Evolutionary conservation across 2,797 vertebrate species (phyloP).

Genomic region (Scyliorhinus canicula): DNA sequence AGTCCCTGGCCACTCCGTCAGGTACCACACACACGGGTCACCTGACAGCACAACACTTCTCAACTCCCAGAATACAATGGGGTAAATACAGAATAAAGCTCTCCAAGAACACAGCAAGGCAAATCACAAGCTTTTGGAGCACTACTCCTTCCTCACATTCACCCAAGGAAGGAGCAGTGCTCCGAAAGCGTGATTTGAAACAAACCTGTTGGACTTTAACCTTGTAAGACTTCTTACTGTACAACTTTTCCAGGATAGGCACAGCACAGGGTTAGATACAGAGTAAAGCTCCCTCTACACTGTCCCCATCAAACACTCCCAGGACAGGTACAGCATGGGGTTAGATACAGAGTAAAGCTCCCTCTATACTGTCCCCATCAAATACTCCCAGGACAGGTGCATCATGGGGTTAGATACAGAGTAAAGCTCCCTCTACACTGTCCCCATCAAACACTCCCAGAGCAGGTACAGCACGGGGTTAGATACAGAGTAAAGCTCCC

Average conservation of each 20-base stretch:
- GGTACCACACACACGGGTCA: background rate
- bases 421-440: background rate
- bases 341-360: background rate
- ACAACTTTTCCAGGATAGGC: no score
- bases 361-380: background rate
- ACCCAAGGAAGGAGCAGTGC: no score
- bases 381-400: no score
- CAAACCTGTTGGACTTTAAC: no score
- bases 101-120: no score
- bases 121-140: no score
- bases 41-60: background rate
- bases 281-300: background rate
- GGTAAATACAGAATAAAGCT: background rate
- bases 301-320: background rate
- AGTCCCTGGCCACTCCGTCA: background rate
- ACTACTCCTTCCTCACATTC: no score
- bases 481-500: background rate
- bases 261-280: no score
- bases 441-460: background rate
- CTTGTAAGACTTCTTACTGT: no score
- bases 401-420: background rate
- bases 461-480: no score
- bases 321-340: background rate
- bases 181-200: no score
- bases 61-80: background rate